phyloP scores from a whole-genome alignment of 2,888 invertebrate species.

The Drosophila silvestris region DNA sequence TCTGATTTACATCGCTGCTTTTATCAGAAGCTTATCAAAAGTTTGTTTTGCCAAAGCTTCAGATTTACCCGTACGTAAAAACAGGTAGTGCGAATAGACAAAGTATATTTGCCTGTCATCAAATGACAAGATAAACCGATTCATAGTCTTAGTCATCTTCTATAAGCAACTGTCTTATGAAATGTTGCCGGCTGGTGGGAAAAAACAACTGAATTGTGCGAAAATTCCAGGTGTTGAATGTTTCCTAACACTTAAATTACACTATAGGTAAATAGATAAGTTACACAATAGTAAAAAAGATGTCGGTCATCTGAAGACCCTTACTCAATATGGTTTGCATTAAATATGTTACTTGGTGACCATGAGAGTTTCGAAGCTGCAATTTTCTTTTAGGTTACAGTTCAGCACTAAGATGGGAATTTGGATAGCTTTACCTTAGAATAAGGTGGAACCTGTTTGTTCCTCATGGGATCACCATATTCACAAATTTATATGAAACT shows the following conservation, averaged over 20 bases:
- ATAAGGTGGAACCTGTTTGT: background rate
- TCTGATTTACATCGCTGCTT: conserved; percentile 49
- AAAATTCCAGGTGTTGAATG: conserved; percentile 15
- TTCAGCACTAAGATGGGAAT: background rate
- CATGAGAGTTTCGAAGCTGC: background rate
- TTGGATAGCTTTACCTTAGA: background rate
- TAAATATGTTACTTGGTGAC: background rate
- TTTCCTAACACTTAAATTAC: background rate
- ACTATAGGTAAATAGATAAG: background rate
- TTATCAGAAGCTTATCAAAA: conserved; percentile 39
- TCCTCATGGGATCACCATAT: background rate
- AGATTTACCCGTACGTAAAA: background rate
- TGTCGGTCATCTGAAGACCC: background rate
- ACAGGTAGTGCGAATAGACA: conserved; percentile 37
- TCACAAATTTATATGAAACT: background rate
- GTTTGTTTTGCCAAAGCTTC: conserved; percentile 40
- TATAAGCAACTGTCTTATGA: conserved; percentile 7
- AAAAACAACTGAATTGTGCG: conserved; percentile 8
- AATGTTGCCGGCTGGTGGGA: conserved; percentile 20
- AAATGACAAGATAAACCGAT: conserved; percentile 63
- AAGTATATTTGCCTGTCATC: conserved; percentile 31
- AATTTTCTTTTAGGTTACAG: background rate
- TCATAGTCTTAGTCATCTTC: conserved; percentile 66
- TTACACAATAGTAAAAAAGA: background rate
- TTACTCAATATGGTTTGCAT: background rate